These are phyloP conservation scores for Anolis sagrei DNA, from an alignment of 2,113 vertebrate species.

Conservation along the genomic window DNA sequence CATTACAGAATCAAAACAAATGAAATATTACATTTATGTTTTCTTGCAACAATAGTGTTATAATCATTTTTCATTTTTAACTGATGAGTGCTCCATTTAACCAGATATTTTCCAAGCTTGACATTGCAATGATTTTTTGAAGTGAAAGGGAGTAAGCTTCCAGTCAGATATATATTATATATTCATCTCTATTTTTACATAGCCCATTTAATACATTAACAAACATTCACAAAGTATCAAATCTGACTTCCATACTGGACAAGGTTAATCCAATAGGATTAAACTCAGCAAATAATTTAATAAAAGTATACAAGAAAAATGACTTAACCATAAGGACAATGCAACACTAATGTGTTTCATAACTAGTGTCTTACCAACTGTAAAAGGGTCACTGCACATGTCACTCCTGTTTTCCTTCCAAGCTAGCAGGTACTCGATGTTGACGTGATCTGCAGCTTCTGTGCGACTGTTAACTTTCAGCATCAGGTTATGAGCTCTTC, in stretches of 20 bases:
- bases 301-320: constrained; percentile 61
- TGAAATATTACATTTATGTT: constrained; percentile 17
- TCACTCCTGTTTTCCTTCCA: constrained; percentile 79
- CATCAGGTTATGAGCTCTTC: constrained; percentile 78
- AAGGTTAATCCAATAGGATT: constrained; percentile 23
- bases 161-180: not conserved
- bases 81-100: not conserved
- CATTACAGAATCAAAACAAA: constrained; percentile 8
- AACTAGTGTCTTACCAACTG: constrained; percentile 74
- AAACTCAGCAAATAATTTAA: constrained; percentile 55
- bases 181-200: constrained; percentile 28
- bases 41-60: not conserved
- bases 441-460: constrained; percentile 64
- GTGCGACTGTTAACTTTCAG: constrained; percentile 63
- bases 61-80: constrained; percentile 36
- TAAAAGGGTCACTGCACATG: constrained; percentile 72
- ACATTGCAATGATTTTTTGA: not conserved
- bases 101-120: not conserved
- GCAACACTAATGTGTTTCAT: constrained; percentile 66
- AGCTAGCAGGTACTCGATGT: constrained; percentile 72
- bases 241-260: not conserved
- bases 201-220: constrained; percentile 14
- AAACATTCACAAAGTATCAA: not conserved
- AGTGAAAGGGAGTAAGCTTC: not conserved
- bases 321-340: constrained; percentile 55